phyloP scores from a whole-genome alignment of 2,888 invertebrate species.

The Pteria penguin region DNA sequence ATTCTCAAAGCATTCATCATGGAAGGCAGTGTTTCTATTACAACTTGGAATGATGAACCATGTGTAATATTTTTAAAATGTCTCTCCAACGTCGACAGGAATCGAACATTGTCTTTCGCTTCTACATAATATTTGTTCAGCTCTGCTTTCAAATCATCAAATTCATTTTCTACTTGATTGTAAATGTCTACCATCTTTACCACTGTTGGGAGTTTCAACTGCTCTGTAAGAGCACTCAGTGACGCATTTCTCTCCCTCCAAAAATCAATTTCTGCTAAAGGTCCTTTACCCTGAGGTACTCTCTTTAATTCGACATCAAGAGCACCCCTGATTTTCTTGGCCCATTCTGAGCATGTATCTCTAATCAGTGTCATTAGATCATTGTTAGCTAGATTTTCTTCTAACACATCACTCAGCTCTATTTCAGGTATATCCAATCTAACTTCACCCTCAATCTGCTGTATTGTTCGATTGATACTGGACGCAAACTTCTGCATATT shows the following conservation, averaged over 20 bases:
- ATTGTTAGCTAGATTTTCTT: constrained; percentile 76
- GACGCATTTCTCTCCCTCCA: constrained; percentile 91
- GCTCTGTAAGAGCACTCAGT: constrained; percentile 89
- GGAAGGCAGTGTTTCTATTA: constrained; percentile 87
- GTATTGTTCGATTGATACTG: constrained; percentile 85
- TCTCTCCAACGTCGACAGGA: constrained; percentile 87
- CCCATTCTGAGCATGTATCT: constrained; percentile 83
- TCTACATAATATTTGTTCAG: constrained; percentile 86
- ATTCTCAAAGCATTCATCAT: constrained; percentile 92
- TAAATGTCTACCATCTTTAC: constrained; percentile 84
- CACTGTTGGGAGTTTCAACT: constrained; percentile 87
- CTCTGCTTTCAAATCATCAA: constrained; percentile 84
- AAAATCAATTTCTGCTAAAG: constrained; percentile 91
- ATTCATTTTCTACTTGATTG: constrained; percentile 82
- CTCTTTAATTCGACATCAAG: constrained; percentile 76
- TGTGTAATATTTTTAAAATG: constrained; percentile 88
- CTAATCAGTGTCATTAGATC: constrained; percentile 81
- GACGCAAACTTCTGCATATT: constrained; percentile 82
- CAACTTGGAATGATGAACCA: constrained; percentile 86
- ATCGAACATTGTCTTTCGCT: constrained; percentile 89
- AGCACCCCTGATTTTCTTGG: constrained; percentile 76
- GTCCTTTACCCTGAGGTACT: constrained; percentile 85
- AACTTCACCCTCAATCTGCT: constrained; percentile 88
- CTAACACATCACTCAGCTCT: constrained; percentile 75
- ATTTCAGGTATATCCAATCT: constrained; percentile 80